phyloP scores from a whole-genome alignment of 1,140 invertebrate genomes.

The Aphidius ervi region DNA sequence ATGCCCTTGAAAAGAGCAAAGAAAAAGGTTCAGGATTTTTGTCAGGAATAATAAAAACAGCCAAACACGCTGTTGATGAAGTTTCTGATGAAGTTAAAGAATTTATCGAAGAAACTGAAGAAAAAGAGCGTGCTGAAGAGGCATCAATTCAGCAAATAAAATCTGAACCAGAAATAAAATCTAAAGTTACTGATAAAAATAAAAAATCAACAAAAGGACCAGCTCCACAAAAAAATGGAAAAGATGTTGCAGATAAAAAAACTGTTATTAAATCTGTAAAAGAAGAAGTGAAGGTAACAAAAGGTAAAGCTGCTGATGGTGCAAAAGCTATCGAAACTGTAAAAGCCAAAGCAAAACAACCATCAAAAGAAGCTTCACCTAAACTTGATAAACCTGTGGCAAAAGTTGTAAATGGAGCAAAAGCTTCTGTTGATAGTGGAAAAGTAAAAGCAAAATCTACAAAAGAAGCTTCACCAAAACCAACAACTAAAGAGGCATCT shows the following conservation, averaged over 20 bases:
- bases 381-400: conserved; percentile 18
- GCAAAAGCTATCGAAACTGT: conserved; percentile 17
- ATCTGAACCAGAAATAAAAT: no score
- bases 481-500: no score
- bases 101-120: not conserved
- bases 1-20: conserved; percentile 20
- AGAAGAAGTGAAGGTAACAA: conserved; percentile 19
- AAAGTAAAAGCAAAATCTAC: no score
- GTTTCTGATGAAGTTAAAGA: conserved; percentile 15
- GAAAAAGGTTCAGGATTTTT: conserved; percentile 13
- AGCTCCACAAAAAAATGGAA: not conserved
- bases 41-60: not conserved
- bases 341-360: conserved; percentile 5
- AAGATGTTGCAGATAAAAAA: conserved; percentile 1
- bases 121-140: no score
- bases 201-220: no score
- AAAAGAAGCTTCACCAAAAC: no score
- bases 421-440: conserved; percentile 7
- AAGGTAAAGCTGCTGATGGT: conserved; percentile 18
- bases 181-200: no score
- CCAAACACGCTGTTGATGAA: conserved; percentile 9
- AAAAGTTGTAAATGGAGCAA: conserved; percentile 17
- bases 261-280: conserved; percentile 21
- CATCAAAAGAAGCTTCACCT: conserved; percentile 7
- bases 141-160: no score